Percentiles rank a stretch among this genome's conserved stretches.
Evolutionary conservation across 2,797 vertebrate genomes (phyloP).

Genomic region (Neopelma chrysocephalum): DNA sequence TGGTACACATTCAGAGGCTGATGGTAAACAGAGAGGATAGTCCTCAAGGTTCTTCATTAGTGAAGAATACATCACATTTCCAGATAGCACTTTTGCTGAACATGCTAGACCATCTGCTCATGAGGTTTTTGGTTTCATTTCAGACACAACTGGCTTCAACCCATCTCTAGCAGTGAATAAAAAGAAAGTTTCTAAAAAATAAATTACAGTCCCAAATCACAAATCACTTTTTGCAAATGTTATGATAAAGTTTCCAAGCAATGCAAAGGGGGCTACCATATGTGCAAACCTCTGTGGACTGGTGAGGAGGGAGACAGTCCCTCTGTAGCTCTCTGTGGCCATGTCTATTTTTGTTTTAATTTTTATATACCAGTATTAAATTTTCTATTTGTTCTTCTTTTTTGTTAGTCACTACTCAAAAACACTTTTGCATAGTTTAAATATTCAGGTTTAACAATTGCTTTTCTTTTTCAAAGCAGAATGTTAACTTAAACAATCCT

Average conservation of each 20-base stretch:
- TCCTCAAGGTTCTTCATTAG: conserved; percentile 69
- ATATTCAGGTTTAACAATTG: not conserved
- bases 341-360: not conserved
- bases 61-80: conserved; percentile 49
- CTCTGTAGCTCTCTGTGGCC: not conserved
- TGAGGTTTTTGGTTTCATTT: conserved; percentile 66
- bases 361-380: not conserved
- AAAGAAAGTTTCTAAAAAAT: conserved; percentile 59
- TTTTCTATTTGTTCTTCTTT: not conserved
- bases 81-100: conserved; percentile 49
- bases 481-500: not conserved
- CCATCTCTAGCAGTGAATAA: conserved; percentile 57
- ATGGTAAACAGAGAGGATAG: conserved; percentile 15
- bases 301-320: not conserved
- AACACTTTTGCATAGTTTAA: not conserved
- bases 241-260: conserved; percentile 53
- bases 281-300: conserved; percentile 8
- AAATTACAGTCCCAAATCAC: conserved; percentile 63
- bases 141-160: conserved; percentile 62
- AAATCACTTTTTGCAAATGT: conserved; percentile 56
- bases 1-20: not conserved
- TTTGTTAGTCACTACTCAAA: not conserved
- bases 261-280: conserved; percentile 2
- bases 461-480: not conserved
- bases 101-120: conserved; percentile 65